A percentile compares a stretch with the other conserved stretches of the same genome.
Evolutionary conservation across 2,113 vertebrate species (phyloP).

Genomic region (Plecturocebus donacophilus): DNA sequence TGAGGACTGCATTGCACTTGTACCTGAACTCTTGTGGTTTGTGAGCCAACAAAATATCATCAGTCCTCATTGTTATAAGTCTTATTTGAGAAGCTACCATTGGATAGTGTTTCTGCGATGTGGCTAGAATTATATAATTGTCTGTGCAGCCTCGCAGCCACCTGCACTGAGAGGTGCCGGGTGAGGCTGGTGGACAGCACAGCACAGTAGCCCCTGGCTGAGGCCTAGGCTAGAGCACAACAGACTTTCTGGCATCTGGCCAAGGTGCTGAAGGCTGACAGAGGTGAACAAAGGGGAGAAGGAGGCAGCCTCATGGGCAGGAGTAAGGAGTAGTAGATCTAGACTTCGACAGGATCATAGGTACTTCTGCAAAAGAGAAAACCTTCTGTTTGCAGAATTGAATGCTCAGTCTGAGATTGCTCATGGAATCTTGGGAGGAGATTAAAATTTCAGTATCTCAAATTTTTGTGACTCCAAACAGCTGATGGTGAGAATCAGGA

Average conservation of each 20-base stretch:
- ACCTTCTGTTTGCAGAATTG: background rate
- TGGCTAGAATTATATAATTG: background rate
- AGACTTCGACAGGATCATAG: background rate
- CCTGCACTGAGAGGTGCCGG: background rate
- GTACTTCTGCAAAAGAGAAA: background rate
- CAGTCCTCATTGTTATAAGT: background rate
- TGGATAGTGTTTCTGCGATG: background rate
- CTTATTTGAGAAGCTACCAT: background rate
- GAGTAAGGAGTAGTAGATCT: background rate
- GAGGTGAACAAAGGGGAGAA: background rate
- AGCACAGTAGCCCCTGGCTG: background rate
- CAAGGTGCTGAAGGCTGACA: background rate
- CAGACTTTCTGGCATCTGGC: background rate
- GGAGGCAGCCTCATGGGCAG: background rate
- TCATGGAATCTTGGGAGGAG: background rate
- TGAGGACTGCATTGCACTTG: background rate
- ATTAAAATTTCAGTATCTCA: background rate
- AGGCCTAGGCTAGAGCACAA: background rate
- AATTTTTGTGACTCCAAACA: background rate
- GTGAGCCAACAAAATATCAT: background rate
- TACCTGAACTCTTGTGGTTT: background rate
- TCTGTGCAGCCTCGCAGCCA: background rate
- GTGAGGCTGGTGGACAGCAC: background rate
- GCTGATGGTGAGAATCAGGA: background rate
- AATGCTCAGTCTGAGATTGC: background rate